Percentiles rank a stretch among this genome's conserved stretches.
phyloP scores from a whole-genome alignment of 1,140 invertebrate genomes.

The Drosophila bifasciata region DNA sequence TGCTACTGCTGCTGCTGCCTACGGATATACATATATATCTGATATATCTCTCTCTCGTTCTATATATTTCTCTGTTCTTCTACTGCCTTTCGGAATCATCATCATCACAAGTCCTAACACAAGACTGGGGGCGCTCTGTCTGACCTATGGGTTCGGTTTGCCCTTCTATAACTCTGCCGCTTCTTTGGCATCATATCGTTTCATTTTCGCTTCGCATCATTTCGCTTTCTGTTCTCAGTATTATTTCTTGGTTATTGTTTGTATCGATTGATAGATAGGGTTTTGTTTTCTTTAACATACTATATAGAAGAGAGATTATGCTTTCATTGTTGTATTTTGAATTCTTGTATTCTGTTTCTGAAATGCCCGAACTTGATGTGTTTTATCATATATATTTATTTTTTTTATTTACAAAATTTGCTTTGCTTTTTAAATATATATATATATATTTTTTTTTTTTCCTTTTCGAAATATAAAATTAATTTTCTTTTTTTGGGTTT shows the following conservation, averaged over 20 bases:
- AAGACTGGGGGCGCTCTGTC: conserved; percentile 12
- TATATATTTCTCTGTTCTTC: conserved; percentile 9
- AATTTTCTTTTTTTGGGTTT: conserved; percentile 34
- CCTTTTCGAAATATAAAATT: conserved; percentile 66
- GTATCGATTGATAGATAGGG: conserved; percentile 53
- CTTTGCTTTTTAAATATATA: conserved; percentile 35
- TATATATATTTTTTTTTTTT: neutral
- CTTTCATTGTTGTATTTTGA: too few species aligned
- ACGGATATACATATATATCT: conserved; percentile 9
- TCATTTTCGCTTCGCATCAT: conserved; percentile 23
- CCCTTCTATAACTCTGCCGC: conserved; percentile 13
- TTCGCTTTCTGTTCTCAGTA: conserved; percentile 29
- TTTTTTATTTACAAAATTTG: conserved; percentile 72
- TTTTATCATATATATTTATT: conserved; percentile 34
- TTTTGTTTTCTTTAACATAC: conserved; percentile 32
- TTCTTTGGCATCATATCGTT: conserved; percentile 44
- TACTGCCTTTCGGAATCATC: conserved; percentile 9
- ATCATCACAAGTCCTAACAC: conserved; percentile 6
- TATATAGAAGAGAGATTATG: conserved; percentile 69
- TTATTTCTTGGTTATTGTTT: conserved; percentile 38
- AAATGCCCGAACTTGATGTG: conserved; percentile 66
- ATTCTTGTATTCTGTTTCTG: conserved; percentile 43
- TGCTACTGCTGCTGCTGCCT: conserved; percentile 8
- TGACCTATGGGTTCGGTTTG: conserved; percentile 11
- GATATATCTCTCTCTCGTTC: conserved; percentile 17